A percentile compares a stretch with the other conserved stretches of the same genome.
phyloP scores from a whole-genome alignment of 2,888 invertebrate species.

The Torymus tubicola region DNA sequence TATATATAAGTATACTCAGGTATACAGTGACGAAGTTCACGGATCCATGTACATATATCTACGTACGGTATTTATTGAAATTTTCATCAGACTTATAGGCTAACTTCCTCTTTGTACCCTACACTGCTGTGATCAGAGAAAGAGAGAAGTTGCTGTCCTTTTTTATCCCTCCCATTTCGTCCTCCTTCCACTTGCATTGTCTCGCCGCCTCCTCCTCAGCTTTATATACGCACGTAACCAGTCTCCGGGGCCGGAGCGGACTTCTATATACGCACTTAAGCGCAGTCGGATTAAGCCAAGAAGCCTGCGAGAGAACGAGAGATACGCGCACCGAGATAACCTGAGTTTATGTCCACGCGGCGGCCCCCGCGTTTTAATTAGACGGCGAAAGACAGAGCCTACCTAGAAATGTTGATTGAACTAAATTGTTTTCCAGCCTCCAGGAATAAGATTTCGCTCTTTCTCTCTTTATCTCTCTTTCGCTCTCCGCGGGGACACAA shows the following conservation, averaged over 20 bases:
- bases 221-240: conserved; percentile 16
- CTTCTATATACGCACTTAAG: conserved; percentile 56
- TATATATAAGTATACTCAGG: neutral
- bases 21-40: neutral
- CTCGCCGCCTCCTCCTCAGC: neutral
- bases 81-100: too few relatives aligned
- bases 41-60: too few relatives aligned
- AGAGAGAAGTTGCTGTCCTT: neutral
- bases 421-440: conserved; percentile 74
- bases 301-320: conserved; percentile 41
- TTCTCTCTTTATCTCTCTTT: conserved; percentile 29
- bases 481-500: conserved; percentile 65
- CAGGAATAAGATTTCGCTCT: conserved; percentile 43
- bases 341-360: conserved; percentile 73
- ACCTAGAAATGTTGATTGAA: conserved; percentile 76
- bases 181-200: conserved; percentile 16
- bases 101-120: too few relatives aligned
- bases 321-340: conserved; percentile 72
- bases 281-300: conserved; percentile 52
- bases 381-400: conserved; percentile 65
- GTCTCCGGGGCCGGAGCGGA: conserved; percentile 11
- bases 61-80: too few relatives aligned
- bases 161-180: conserved; percentile 24
- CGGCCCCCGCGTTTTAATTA: conserved; percentile 72
- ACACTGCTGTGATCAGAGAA: too few relatives aligned